Evolutionary conservation across 2,113 vertebrate genomes (phyloP).

Genomic region (Lethenteron camtschaticum): DNA sequence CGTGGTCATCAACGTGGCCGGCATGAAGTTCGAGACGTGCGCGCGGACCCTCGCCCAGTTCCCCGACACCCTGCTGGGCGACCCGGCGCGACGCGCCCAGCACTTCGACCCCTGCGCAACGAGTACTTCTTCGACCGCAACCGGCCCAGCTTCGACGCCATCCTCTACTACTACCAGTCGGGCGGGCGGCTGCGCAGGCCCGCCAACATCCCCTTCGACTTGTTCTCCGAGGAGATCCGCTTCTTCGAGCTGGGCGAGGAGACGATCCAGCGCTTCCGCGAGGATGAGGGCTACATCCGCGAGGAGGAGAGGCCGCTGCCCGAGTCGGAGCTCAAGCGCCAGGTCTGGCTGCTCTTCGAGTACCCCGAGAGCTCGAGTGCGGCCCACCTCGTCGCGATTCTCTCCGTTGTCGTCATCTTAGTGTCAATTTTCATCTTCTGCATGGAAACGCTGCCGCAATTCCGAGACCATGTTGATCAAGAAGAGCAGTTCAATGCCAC

Average conservation of each 20-base stretch:
- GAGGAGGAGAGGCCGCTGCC: slow-evolving; percentile 38
- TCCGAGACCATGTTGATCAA: slow-evolving; percentile 41
- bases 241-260: slow-evolving; percentile 66
- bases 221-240: slow-evolving; percentile 63
- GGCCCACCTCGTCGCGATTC: slow-evolving; percentile 55
- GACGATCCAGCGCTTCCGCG: slow-evolving; percentile 40
- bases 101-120: slow-evolving; percentile 38
- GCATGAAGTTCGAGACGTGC: slow-evolving; percentile 46
- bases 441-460: slow-evolving; percentile 64
- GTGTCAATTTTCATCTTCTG: slow-evolving; percentile 84
- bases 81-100: slow-evolving; percentile 26
- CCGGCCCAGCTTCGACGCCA: slow-evolving; percentile 46
- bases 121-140: slow-evolving; percentile 56
- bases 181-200: slow-evolving; percentile 54
- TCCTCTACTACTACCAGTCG: slow-evolving; percentile 77
- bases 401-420: slow-evolving; percentile 71
- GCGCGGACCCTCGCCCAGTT: slow-evolving; percentile 40
- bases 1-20: slow-evolving; percentile 37
- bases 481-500: slow-evolving; percentile 20
- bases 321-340: slow-evolving; percentile 25
- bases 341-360: slow-evolving; percentile 68
- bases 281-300: slow-evolving; percentile 51
- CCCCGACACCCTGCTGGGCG: slow-evolving; percentile 41
- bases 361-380: slow-evolving; percentile 59
- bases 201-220: slow-evolving; percentile 48